Base-by-base conservation (phyloP, 2,888 invertebrate species). In the Tipula lateralis region DNA sequence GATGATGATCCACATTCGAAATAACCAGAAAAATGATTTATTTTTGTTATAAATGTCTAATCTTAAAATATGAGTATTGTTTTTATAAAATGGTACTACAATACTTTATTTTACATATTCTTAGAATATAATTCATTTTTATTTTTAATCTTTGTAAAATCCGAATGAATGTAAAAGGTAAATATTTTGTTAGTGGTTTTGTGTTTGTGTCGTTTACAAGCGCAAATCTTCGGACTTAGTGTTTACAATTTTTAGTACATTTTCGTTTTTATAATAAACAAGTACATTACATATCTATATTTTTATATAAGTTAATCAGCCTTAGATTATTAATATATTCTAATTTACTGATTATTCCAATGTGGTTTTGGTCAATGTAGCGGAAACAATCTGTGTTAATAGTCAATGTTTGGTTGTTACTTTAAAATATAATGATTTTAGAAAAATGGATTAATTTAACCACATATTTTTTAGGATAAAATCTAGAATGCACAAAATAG, bases 21-120 rank as follows among this genome's bases (percentile, higher is more conserved):
- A 66, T 66, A 66, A 66, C 3, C 1, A 24, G 24, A 66, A 19
- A 66, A 66, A 19, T 7, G 44, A 44, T 66, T 66, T 24, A 66
- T 66, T 24, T 66, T 24, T 66, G 1, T 66, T 66, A 9, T 13
- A 9, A 13, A 39, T 39, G 1, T 19, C 24, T 66, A 24, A 66
- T 66, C 44, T 66, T 66, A 66, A 66, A 19, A 66, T 2, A 66
- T n/a, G 13, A 9, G 24, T 19, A 50, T 19, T 19, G 9, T 5
- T 66, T 66, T 66, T 66, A 66, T 66, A 12, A 24, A 24, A 24
- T 66, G 66, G 24, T 66, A 66, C 24, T 66, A 66, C 19, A 66
- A 66, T 66, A 66, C 66, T 66, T n/a, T n/a, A 66, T 66, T 50
- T 66, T 66, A 24, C 66, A 66, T 66, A 66, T 66, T 66, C 66